Base-by-base conservation (phyloP, 2,888 invertebrate genomes). In the Caenorhabditis becei region DNA sequence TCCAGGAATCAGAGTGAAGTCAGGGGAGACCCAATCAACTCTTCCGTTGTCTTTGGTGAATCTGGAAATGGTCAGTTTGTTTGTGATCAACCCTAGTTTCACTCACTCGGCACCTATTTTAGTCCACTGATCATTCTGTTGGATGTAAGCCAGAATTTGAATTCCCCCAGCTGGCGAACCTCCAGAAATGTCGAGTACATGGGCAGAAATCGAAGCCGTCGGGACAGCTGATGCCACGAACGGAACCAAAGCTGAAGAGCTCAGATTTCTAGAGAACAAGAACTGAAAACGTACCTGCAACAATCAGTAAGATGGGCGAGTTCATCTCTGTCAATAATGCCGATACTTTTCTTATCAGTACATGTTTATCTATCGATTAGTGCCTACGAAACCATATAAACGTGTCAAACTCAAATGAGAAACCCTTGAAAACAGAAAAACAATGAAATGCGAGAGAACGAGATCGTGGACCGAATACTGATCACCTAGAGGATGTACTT, bases 181-280 rank as follows among this genome's bases (percentile, higher is more conserved):
- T 24, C 67, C 82, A 23, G 88, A 77, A 58, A 85, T 88, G 71
- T 89, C 89, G 49, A 89, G 70, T 16, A 88, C 88, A 63, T 89
- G 89, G 23, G 89, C 81, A 0, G 84, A 85, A 51, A 82, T 82
- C 0, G 84, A 84, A 18, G 82, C 82, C 3, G 80, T 82, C 24
- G 84, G 84, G 7, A 81, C 75, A 1, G 49, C 62, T 3, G 23
- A 35, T 0, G 18, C 0, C 1, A 28, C 35, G 2, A 44, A 35
- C 11, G 62, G 20, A n/a, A 71, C n/a, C 23, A 56, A 14, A 28
- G 51, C 74, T 74, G 51, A 53, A 74, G 58, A 18, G 3, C 20
- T 2, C 47, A 10, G 20, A 10, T 47, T 10, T 20, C 5, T n/a
- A 18, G n/a, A 18, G n/a, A 11, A 14, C 24, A 5, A 37, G 2